Evolutionary conservation across 2,113 vertebrate genomes (phyloP), one percentile per base, ranked within the genome.

Genomic region (Eulacestoma nigropectus): DNA sequence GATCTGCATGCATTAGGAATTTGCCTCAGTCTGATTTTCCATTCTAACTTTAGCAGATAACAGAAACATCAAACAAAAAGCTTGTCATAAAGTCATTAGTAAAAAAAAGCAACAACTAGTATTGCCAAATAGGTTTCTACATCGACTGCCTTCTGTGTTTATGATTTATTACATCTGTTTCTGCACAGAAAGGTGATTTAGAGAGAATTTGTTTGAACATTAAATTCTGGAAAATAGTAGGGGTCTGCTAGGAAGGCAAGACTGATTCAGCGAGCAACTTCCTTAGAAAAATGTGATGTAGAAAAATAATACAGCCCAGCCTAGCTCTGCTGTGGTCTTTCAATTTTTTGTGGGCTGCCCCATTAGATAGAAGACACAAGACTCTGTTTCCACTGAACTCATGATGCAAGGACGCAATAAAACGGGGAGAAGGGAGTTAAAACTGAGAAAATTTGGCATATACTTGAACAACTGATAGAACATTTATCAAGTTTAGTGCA

Each of bases 381-480:
- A 63, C 9, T 50, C 23, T 47, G 10, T 1, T 73, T 64, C 44
- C 33, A 10, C 19, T 46, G 67, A 85, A 32, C 10, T 52, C 20
- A 23, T n/a, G 18, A 5, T 46, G 13, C 49, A 64, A 62, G 6
- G 4, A 20, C 91, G 11, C 2, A 47, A 21, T 33, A 35, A 56
- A 76, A 59, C 0, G 0, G 4, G 4, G 3, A 82, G 8, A 46
- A 74, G 10, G 42, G 3, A 39, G 6, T 3, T 33, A 57, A 84
- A 56, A 12, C 2, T 19, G 44, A 29, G 26, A 57, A 62, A 69
- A 35, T 9, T 10, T 44, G 15, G 6, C 16, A 4, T 25, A 8
- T 30, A 9, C 11, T 49, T 77, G 56, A 78, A 46, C 14, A 81
- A 17, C 17, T 25, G 14, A 41, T 27, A 14, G 25, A 70, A 4